Evolutionary conservation across 2,888 invertebrate species (phyloP), one percentile per base, ranked within the genome.

Genomic region (Cremastinae sp.): DNA sequence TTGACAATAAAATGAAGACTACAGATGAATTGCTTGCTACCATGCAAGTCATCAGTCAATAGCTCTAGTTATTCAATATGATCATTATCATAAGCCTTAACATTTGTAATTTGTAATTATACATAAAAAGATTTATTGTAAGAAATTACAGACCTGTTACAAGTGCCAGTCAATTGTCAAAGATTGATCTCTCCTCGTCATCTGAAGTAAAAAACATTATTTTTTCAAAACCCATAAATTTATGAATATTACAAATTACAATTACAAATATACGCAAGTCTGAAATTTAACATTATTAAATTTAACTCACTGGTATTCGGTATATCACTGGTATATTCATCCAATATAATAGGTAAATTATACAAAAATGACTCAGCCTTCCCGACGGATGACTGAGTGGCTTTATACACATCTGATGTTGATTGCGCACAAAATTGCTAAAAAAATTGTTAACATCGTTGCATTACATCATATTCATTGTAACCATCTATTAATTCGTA

Each of bases 1-100:
- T 87, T 8, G 84, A 87, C 49, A 80, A 85, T 78, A 83, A 84
- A 49, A 49, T 84, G 37, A 77, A 81, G 10, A 65, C 71, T 43
- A 70, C 80, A 7, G 78, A 80, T 14, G 77, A 79, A 58, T 69
- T 79, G 12, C 74, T 79, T 39, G 64, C 75, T 68, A 66, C 74
- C 37, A 73, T 78, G 79, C 74, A 78, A 20, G 43, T 61, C 9
- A 55, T 76, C 39, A 22, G 53, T 51, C 75, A 62, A 66, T 75
- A 62, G 47, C 41, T 35, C 43, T 10, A 10, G 14, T 1, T 35
- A n/a, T n/a, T n/a, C n/a, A n/a, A n/a, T n/a, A n/a, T n/a, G n/a
- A n/a, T n/a, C n/a, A n/a, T n/a, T n/a, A n/a, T n/a, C n/a, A n/a
- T n/a, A n/a, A n/a, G n/a, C n/a, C n/a, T n/a, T n/a, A n/a, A n/a